Evolutionary conservation across 1,140 invertebrate species (phyloP).

Genomic region (Pseudomyrmex sp.): DNA sequence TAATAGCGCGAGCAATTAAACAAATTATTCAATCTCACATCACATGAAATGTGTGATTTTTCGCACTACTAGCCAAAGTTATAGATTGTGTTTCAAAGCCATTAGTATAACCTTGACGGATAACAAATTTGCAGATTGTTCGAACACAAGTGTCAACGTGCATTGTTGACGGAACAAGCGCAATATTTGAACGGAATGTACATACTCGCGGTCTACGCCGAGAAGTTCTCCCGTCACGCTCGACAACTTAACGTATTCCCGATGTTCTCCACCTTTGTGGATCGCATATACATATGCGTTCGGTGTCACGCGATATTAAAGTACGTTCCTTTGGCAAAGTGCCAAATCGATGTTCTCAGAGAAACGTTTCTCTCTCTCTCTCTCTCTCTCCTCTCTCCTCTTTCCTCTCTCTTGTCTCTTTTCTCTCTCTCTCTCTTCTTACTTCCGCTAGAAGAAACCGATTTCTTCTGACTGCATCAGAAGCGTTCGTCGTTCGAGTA

Average conservation of each 20-base stretch:
- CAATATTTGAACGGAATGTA: conserved; percentile 53
- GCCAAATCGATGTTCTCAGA: conserved; percentile 61
- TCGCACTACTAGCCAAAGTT: neutral
- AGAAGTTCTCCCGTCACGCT: conserved; percentile 44
- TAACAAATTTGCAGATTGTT: conserved; percentile 42
- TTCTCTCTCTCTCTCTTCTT: conserved; percentile 3
- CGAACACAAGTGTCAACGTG: conserved; percentile 42
- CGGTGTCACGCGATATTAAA: conserved; percentile 70
- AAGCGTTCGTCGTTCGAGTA: neutral
- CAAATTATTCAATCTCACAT: conserved; percentile 22
- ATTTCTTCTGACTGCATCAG: conserved; percentile 22
- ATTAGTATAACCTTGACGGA: neutral
- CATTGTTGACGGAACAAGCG: conserved; percentile 10
- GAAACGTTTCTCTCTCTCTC: conserved; percentile 7
- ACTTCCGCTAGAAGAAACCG: conserved; percentile 33
- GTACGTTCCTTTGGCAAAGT: conserved; percentile 62
- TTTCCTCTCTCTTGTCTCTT: too few relatives aligned
- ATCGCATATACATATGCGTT: conserved; percentile 28
- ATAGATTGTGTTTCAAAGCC: neutral
- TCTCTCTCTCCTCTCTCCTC: neutral
- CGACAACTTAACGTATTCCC: conserved; percentile 59
- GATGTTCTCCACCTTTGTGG: conserved; percentile 25
- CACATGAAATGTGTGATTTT: neutral
- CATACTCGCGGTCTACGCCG: conserved; percentile 7
- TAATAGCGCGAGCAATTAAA: conserved; percentile 45